These are phyloP conservation scores for Drosophila pachea DNA, from an alignment of 1,140 invertebrate genomes.

Conservation along the genomic window DNA sequence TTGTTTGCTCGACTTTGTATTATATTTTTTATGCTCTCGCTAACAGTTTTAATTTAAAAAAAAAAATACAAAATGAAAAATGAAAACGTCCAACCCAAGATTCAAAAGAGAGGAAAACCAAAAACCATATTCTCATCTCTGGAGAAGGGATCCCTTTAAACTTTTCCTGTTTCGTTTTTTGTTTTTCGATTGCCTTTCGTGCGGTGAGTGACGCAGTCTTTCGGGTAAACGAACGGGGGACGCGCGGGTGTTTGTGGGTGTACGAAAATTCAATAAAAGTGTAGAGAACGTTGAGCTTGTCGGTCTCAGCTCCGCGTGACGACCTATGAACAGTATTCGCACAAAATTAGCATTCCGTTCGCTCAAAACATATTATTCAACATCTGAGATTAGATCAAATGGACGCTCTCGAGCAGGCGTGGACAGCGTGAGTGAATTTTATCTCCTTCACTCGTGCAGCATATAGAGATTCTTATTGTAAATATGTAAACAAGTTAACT, in stretches of 20 bases:
- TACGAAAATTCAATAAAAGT: constrained; percentile 61
- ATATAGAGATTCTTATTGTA: constrained; percentile 18
- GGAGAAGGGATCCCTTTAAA: constrained; percentile 52
- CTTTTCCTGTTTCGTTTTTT: constrained; percentile 44
- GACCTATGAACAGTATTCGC: constrained; percentile 51
- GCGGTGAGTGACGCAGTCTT: constrained; percentile 21
- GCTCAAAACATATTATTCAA: constrained; percentile 51
- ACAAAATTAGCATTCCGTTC: constrained; percentile 62
- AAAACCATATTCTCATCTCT: constrained; percentile 32
- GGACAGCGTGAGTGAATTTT: constrained; percentile 5
- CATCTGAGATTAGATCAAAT: constrained; percentile 61
- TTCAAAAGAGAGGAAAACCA: constrained; percentile 12
- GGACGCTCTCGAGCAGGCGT: constrained; percentile 22
- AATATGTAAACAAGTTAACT: constrained; percentile 36
- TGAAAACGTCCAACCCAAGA: constrained; percentile 47
- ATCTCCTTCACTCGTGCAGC: background rate
- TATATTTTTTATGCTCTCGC: constrained; percentile 47
- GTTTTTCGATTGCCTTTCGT: constrained; percentile 40
- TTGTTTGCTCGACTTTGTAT: constrained; percentile 44
- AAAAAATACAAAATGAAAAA: constrained; percentile 9
- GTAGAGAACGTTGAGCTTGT: constrained; percentile 47
- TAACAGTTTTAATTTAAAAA: constrained; percentile 54
- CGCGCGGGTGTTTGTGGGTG: background rate
- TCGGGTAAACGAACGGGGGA: background rate
- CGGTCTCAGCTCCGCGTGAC: constrained; percentile 45